Evolutionary conservation across 2,113 vertebrate genomes (phyloP).

Genomic region (Brachypodius melanocephalos): DNA sequence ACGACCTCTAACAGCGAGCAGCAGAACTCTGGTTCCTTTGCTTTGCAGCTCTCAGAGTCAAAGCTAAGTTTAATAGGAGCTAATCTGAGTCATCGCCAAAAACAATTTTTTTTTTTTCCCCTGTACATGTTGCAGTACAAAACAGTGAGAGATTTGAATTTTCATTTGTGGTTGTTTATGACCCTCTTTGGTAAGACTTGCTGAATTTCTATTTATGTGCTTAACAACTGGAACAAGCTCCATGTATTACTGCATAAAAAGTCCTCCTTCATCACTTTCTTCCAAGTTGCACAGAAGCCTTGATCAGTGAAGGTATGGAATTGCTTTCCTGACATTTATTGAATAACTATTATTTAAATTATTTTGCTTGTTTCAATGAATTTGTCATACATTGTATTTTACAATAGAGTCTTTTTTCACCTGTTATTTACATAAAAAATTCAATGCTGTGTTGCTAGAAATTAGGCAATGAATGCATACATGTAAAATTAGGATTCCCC

Average conservation of each 20-base stretch:
- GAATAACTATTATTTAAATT: constrained; percentile 33
- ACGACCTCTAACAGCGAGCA: not conserved
- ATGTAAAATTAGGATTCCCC: not conserved
- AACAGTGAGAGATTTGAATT: not conserved
- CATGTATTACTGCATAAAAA: not conserved
- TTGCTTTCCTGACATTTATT: constrained; percentile 34
- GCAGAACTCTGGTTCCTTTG: not conserved
- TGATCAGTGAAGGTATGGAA: not conserved
- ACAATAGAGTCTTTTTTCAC: not conserved
- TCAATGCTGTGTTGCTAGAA: not conserved
- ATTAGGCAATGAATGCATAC: not conserved
- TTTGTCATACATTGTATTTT: constrained; percentile 26
- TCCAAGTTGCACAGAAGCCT: not conserved
- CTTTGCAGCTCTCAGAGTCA: not conserved
- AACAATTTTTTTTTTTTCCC: not conserved
- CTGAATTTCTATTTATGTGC: constrained; percentile 26
- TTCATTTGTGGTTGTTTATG: not conserved
- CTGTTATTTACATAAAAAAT: constrained; percentile 38
- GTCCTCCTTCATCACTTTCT: not conserved
- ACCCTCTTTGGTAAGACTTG: not conserved
- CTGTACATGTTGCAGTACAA: not conserved
- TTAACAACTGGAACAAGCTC: constrained; percentile 12
- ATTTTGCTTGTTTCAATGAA: constrained; percentile 28
- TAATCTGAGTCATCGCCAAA: not conserved
- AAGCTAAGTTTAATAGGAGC: not conserved